Conservation (phyloP, 2,888 invertebrate genomes). For the Liopterus haemorrhoidalis region DNA sequence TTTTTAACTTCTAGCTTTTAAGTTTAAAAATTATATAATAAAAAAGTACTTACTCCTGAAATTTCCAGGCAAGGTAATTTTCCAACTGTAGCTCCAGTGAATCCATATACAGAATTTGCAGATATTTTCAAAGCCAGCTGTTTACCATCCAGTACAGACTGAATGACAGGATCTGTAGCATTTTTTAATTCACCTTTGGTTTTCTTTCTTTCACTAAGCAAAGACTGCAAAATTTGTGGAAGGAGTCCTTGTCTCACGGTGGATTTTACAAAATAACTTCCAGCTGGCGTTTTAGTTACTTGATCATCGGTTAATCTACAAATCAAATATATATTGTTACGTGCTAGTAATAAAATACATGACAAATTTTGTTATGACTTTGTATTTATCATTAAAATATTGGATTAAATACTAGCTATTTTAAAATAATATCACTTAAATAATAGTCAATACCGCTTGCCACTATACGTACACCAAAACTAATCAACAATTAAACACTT, state of each 20-base stretch:
- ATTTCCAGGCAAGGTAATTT: conserved; percentile 94
- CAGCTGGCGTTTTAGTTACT: conserved; percentile 83
- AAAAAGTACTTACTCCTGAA: conserved; percentile 58
- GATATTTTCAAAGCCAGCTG: conserved; percentile 97
- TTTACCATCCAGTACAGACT: conserved; percentile 91
- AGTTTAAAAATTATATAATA: conserved; percentile 5
- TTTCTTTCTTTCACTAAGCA: conserved; percentile 84
- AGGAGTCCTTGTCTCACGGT: conserved; percentile 83
- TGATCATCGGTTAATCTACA: conserved; percentile 57
- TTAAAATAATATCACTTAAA: too few relatives aligned
- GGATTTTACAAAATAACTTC: conserved; percentile 84
- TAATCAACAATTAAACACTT: too few relatives aligned
- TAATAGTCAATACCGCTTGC: too few relatives aligned
- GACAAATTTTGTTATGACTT: too few relatives aligned
- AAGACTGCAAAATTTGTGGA: conserved; percentile 91
- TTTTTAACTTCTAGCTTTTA: neutral
- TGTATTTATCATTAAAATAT: too few relatives aligned
- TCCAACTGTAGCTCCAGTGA: conserved; percentile 97
- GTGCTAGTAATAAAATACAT: too few relatives aligned
- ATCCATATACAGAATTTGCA: conserved; percentile 99
- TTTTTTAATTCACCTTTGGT: conserved; percentile 92
- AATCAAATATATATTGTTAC: too few relatives aligned
- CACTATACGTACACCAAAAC: too few relatives aligned
- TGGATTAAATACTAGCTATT: too few relatives aligned
- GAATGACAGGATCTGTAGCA: conserved; percentile 90